Evolutionary conservation across 2,797 vertebrate species (phyloP).

Genomic region (Alauda arvensis): DNA sequence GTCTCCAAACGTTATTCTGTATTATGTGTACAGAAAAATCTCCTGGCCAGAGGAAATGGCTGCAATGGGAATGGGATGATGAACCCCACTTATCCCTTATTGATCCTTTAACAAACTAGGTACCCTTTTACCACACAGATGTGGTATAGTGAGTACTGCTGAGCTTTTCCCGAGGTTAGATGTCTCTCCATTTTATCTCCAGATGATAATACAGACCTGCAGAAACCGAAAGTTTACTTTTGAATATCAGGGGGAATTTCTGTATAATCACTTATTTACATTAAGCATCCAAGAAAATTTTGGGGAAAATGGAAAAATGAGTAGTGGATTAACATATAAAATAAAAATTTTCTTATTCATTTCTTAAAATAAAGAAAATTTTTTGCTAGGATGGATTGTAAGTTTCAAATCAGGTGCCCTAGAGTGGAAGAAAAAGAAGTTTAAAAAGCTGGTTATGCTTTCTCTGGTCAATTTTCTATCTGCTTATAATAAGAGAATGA

Average conservation of each 20-base stretch:
- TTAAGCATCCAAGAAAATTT: neutral
- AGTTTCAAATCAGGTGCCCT: neutral
- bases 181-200: neutral
- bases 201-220: neutral
- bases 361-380: neutral
- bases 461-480: neutral
- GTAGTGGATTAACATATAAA: neutral
- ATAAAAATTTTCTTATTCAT: neutral
- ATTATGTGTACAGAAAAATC: fast-evolving
- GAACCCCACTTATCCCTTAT: neutral
- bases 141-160: neutral
- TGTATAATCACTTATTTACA: neutral
- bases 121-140: fast-evolving
- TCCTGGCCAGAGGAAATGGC: neutral
- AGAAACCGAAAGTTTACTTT: neutral
- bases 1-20: neutral
- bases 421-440: neutral
- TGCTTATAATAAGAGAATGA: neutral
- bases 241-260: neutral
- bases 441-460: neutral
- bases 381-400: neutral
- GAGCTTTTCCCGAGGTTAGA: neutral
- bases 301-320: neutral
- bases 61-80: neutral
- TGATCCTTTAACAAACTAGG: neutral